A percentile compares a stretch with the other conserved stretches of the same genome.
Conservation (phyloP, 2,888 invertebrate genomes). For the Lithosia quadra region DNA sequence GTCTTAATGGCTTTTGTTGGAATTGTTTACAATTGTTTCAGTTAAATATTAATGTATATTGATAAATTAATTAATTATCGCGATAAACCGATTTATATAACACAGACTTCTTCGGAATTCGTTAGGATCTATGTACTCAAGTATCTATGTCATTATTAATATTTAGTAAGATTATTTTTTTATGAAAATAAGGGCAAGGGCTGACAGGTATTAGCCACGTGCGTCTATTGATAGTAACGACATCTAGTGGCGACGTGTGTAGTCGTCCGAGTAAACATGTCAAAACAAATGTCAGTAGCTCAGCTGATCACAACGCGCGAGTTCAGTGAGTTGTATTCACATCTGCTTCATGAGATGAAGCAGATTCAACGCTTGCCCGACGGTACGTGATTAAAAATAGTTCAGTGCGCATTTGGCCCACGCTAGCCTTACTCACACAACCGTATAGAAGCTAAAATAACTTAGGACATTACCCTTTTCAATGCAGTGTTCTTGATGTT, state of each 20-base stretch:
- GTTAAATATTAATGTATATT: neutral
- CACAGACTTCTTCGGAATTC: too few relatives aligned
- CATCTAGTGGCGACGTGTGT: constrained; percentile 73
- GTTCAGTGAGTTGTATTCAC: constrained; percentile 43
- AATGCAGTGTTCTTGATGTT: constrained; percentile 98
- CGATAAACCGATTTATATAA: neutral
- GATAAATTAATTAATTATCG: neutral
- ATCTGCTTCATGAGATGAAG: constrained; percentile 59
- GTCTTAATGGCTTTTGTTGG: neutral
- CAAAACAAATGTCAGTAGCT: constrained; percentile 79
- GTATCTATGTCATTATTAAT: neutral
- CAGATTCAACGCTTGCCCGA: constrained; percentile 71
- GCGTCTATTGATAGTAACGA: constrained; percentile 60
- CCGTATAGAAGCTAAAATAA: constrained; percentile 76
- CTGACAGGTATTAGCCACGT: constrained; percentile 49
- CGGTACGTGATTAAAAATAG: constrained; percentile 81
- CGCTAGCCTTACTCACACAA: constrained; percentile 71
- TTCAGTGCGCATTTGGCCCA: constrained; percentile 82
- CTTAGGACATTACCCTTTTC: constrained; percentile 94
- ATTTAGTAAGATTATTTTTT: neutral
- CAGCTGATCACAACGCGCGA: constrained; percentile 83
- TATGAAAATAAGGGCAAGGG: constrained; percentile 49
- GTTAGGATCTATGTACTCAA: neutral
- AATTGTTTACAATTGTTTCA: neutral
- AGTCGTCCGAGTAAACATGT: constrained; percentile 80